Evolutionary conservation across 2,888 invertebrate genomes (phyloP), one percentile per base, ranked within the genome.

Genomic region (Griposia aprilina): DNA sequence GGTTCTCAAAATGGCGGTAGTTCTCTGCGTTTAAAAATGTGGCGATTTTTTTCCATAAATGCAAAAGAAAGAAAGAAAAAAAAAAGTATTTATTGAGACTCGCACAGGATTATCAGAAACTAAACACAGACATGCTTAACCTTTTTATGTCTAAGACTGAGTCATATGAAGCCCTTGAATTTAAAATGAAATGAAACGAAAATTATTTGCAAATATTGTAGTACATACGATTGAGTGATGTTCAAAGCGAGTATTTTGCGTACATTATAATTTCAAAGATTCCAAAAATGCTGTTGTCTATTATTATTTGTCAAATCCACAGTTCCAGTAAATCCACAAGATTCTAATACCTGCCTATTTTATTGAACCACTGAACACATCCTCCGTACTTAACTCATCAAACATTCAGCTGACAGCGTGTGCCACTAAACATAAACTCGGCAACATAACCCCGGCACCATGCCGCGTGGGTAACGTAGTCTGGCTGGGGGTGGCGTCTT

Each of bases 401-500:
- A 80, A 80, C 41, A 82, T 84, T 84, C 52, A 71, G 23, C 62
- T 26, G 36, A 52, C 63, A 63, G 57, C 79, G 79, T 80, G 70
- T 70, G 45, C 50, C 62, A 57, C 59, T n/a, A 74, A 79, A 73
- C 70, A 70, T 83, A 78, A 66, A 59, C 68, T 76, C 74, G 78
- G 75, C 81, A 87, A 78, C 66, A 70, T 83, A 78, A 66, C 62
- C 68, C 77, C 74, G 78, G 75, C 81, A 87, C 77, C 75, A 78
- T 74, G 62, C 76, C 77, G 83, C 84, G 85, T 85, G 84, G 86
- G 80, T 86, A 86, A 82, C 86, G 73, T 79, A 82, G 83, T 86
- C 85, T 85, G 70, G 74, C 70, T 55, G 72, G 72, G 89, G 89
- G 90, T 88, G 87, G 90, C 82, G 85, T 91, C 93, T 93, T 93